These are phyloP conservation scores for Frankliniella fusca DNA, from an alignment of 2,888 invertebrate species.

Conservation along the genomic window DNA sequence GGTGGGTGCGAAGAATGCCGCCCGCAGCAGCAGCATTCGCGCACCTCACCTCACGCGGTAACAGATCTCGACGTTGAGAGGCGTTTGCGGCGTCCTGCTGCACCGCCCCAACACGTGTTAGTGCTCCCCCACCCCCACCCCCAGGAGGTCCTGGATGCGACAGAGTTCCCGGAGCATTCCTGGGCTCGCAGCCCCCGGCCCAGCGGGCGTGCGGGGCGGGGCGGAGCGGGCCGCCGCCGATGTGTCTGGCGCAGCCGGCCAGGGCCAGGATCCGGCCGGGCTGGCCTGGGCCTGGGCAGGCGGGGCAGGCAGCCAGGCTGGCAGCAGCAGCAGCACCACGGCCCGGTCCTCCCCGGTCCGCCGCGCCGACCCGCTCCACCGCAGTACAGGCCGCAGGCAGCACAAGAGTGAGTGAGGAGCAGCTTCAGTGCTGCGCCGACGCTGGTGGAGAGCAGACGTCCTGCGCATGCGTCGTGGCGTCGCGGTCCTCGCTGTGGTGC, in stretches of 20 bases:
- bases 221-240: not conserved
- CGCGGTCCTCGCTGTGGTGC: not conserved
- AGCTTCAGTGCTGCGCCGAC: constrained; percentile 9
- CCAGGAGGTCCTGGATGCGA: no score
- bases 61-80: no score
- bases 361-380: not conserved
- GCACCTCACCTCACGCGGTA: no score
- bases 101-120: no score
- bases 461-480: not conserved
- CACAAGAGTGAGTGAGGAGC: not conserved
- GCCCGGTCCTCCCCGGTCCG: not conserved
- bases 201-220: not conserved
- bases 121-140: no score
- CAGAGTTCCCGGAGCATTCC: not conserved
- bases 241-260: not conserved
- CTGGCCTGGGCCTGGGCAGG: not conserved
- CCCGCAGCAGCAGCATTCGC: no score
- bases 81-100: no score
- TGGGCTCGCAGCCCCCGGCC: not conserved
- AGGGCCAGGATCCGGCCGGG: constrained; percentile 5
- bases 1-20: no score
- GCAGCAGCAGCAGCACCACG: not conserved
- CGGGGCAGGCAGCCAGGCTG: not conserved
- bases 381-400: not conserved
- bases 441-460: not conserved